These are phyloP conservation scores for Rhinogobio ventralis DNA, from an alignment of 2,797 vertebrate genomes.

Conservation along the genomic window DNA sequence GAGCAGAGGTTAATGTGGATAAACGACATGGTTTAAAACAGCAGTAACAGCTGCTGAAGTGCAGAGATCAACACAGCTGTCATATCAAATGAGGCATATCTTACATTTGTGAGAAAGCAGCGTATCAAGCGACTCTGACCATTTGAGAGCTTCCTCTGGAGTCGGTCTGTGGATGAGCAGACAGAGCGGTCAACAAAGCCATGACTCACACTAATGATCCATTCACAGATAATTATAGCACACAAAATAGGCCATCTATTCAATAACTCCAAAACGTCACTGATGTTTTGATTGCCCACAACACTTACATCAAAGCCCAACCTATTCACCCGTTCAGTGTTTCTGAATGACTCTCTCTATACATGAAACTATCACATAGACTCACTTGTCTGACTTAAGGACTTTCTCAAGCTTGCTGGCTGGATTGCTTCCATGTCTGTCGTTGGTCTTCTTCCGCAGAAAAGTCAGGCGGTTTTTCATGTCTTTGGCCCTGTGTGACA, in stretches of 20 bases:
- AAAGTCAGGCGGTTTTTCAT: slow-evolving; percentile 86
- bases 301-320: not conserved
- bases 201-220: slow-evolving; percentile 30
- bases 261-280: slow-evolving; percentile 39
- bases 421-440: slow-evolving; percentile 73
- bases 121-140: slow-evolving; percentile 89
- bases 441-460: slow-evolving; percentile 78
- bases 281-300: slow-evolving; percentile 18
- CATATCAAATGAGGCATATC: slow-evolving; percentile 56
- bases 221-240: slow-evolving; percentile 40
- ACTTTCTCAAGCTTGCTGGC: slow-evolving; percentile 86
- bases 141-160: slow-evolving; percentile 84
- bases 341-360: slow-evolving; percentile 7
- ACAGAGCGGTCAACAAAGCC: slow-evolving; percentile 34
- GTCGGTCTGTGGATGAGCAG: slow-evolving; percentile 77
- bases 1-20: slow-evolving; percentile 20
- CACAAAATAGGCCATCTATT: slow-evolving; percentile 25
- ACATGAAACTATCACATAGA: slow-evolving; percentile 44
- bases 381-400: slow-evolving; percentile 86
- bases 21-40: not conserved
- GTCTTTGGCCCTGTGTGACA: slow-evolving; percentile 82
- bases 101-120: slow-evolving; percentile 91
- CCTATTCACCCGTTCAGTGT: not conserved
- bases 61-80: not conserved
- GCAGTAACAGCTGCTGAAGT: not conserved